A percentile compares a stretch with the other conserved stretches of the same genome.
phyloP scores from a whole-genome alignment of 2,888 invertebrate species.

The Stomorhina lunata region DNA sequence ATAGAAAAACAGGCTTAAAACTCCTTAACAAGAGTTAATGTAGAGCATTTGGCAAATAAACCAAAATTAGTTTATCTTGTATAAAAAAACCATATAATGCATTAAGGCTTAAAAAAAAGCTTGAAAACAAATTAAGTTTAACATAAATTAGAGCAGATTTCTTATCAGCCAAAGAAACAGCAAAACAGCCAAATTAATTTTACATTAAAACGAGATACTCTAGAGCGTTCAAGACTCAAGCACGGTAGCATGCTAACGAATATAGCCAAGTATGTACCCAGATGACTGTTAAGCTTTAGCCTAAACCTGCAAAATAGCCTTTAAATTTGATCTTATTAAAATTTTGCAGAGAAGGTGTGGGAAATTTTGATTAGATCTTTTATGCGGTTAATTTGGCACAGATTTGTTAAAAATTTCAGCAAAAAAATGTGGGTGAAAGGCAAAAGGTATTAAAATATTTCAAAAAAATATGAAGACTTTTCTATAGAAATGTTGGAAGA shows the following conservation, averaged over 20 bases:
- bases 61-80: no score
- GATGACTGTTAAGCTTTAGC: no score
- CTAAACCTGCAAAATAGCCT: no score
- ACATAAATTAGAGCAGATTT: slow-evolving; percentile 54
- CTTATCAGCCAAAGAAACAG: slow-evolving; percentile 25
- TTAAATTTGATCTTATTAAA: not conserved
- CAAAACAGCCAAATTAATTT: slow-evolving; percentile 14
- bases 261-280: no score
- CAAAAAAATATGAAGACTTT: not conserved
- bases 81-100: no score
- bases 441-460: not conserved
- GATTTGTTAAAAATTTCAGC: not conserved
- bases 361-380: not conserved
- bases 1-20: slow-evolving; percentile 6
- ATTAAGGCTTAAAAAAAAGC: no score
- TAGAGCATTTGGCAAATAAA: slow-evolving; percentile 6
- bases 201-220: slow-evolving; percentile 26
- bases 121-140: slow-evolving; percentile 4
- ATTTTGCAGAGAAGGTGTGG: not conserved
- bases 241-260: slow-evolving; percentile 21
- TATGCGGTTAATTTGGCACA: not conserved
- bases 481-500: no score
- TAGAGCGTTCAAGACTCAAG: slow-evolving; percentile 2
- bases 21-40: not conserved
- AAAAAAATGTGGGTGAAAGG: not conserved